phyloP scores from a whole-genome alignment of 92 coral and sea anemone species.

The Palythoa grandiflora region DNA sequence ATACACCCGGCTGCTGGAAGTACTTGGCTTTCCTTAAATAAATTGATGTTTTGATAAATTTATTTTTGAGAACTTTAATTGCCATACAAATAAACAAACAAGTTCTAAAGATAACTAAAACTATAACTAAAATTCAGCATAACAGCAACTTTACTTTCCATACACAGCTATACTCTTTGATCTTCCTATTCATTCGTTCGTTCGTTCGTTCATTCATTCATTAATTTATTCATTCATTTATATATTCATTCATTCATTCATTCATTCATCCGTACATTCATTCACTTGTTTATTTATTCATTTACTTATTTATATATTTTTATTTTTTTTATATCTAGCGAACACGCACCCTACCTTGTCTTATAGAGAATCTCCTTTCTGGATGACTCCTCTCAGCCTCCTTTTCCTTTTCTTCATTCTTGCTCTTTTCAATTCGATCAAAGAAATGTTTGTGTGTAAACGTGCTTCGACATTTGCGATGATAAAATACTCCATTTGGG shows the following conservation, averaged over 20 bases:
- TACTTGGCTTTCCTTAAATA: conserved; percentile 38
- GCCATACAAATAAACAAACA: too few species aligned
- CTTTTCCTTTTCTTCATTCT: conserved; percentile 43
- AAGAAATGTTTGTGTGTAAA: conserved; percentile 59
- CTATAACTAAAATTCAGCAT: conserved; percentile 19
- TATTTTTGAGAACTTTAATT: too few species aligned
- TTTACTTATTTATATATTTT: too few species aligned
- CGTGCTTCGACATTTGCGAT: conserved; percentile 29
- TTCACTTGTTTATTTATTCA: too few species aligned
- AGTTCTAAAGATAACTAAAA: neutral
- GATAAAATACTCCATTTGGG: conserved; percentile 49
- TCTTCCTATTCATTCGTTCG: neutral
- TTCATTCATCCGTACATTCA: too few species aligned
- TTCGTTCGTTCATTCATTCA: too few species aligned
- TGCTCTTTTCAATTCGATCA: conserved; percentile 29
- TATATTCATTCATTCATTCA: too few species aligned
- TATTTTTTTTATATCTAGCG: too few species aligned
- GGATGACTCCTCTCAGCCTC: conserved; percentile 22
- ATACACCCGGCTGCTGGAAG: conserved; percentile 32
- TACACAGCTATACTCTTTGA: neutral
- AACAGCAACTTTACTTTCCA: neutral
- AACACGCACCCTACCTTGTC: neutral
- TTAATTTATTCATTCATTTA: too few species aligned
- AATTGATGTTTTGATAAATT: conserved; percentile 30
- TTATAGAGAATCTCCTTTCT: neutral